These are phyloP conservation scores for Dryobotodes eremita DNA, from an alignment of 2,888 invertebrate species.

Conservation along the genomic window DNA sequence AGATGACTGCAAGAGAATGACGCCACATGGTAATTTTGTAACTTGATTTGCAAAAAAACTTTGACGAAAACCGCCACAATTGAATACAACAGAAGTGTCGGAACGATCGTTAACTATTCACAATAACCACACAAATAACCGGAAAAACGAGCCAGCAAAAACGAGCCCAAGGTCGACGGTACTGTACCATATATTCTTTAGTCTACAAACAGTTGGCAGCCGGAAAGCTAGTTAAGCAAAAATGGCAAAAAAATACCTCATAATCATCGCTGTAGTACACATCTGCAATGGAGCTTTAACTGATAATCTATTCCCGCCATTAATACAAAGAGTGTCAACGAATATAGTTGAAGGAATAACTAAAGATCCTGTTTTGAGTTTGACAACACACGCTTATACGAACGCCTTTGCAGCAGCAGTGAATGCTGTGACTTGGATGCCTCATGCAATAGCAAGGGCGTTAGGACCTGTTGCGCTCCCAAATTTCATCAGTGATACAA, in stretches of 20 bases:
- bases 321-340: background rate
- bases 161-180: conserved; percentile 12
- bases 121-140: conserved; percentile 25
- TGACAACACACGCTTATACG: background rate
- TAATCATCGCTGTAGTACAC: conserved; percentile 3
- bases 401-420: conserved; percentile 47
- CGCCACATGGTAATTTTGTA: too few relatives aligned
- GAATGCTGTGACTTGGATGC: conserved; percentile 42
- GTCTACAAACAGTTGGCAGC: background rate
- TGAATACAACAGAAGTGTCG: conserved; percentile 22
- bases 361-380: conserved; percentile 13
- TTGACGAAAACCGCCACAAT: conserved; percentile 1
- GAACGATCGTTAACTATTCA: conserved; percentile 8
- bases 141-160: conserved; percentile 34
- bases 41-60: conserved; percentile 1
- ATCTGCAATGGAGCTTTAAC: conserved; percentile 3
- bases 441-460: conserved; percentile 17
- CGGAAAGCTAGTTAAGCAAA: background rate
- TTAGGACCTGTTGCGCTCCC: conserved; percentile 5
- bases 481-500: background rate
- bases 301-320: background rate
- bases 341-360: conserved; percentile 21
- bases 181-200: background rate
- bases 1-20: too few relatives aligned
- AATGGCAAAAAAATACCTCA: conserved; percentile 30